Conservation (phyloP, 2,113 vertebrate genomes). For the Salminus brasiliensis region DNA sequence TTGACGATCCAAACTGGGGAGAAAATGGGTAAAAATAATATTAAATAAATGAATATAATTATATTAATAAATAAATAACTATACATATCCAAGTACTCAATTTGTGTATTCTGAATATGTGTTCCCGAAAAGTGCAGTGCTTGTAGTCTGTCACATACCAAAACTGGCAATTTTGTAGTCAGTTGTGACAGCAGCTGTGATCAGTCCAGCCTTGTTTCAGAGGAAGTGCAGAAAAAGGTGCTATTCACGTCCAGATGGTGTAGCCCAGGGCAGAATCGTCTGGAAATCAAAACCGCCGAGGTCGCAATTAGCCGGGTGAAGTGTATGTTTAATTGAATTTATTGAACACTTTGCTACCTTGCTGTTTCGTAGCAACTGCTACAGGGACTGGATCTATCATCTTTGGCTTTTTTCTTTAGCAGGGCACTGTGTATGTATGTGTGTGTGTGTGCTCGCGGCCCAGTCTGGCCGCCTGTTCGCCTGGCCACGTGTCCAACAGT, state of each 20-base stretch:
- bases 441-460: no score
- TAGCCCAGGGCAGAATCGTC: slow-evolving; percentile 4
- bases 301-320: slow-evolving; percentile 9
- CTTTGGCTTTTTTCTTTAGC: no score
- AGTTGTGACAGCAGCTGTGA: background rate
- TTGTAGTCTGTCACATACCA: no score
- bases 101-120: no score
- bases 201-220: background rate
- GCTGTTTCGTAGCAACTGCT: slow-evolving; percentile 9
- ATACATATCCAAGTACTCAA: no score
- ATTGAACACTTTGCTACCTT: background rate
- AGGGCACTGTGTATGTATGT: no score
- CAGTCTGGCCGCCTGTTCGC: background rate
- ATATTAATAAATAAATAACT: no score
- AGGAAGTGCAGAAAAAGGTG: background rate
- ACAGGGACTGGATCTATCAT: background rate
- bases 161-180: background rate
- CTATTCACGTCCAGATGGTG: background rate
- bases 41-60: no score
- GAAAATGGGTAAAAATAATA: no score
- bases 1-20: no score
- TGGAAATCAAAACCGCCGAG: background rate
- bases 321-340: slow-evolving; percentile 14
- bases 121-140: no score
- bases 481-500: background rate